Evolutionary conservation across 92 coral and sea anemone genomes (phyloP).

Genomic region (Epizoanthus stellaris): DNA sequence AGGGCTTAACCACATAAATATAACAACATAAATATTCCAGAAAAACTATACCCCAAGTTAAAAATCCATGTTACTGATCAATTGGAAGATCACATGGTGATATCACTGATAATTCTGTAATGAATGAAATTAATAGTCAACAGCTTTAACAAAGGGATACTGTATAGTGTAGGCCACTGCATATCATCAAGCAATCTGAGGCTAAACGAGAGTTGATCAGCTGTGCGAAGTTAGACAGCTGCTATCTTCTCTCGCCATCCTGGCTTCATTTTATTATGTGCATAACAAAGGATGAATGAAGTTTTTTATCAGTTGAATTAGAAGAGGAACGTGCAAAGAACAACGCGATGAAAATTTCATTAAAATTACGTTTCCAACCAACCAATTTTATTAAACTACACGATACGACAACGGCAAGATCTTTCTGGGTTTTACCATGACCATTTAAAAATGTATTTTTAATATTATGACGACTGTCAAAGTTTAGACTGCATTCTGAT

Average conservation of each 20-base stretch:
- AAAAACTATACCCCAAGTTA: no score
- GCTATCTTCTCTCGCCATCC: slow-evolving; percentile 1
- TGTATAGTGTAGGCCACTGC: not conserved
- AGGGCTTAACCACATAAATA: no score
- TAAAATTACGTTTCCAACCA: no score
- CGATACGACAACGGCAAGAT: no score
- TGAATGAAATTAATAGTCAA: not conserved
- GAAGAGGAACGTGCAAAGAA: not conserved
- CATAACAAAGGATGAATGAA: not conserved
- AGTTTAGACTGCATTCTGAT: no score
- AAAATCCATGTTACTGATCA: no score
- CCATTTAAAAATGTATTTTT: no score
- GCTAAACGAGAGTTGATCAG: not conserved
- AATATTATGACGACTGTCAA: no score
- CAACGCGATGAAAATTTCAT: not conserved
- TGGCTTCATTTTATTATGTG: not conserved
- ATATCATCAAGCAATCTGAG: not conserved
- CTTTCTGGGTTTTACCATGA: no score
- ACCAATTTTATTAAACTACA: no score
- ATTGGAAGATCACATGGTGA: no score
- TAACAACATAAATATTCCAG: no score
- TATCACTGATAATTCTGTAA: not conserved
- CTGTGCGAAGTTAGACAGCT: not conserved
- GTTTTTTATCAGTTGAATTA: not conserved
- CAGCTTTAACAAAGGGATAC: not conserved